Percentiles rank a stretch among this genome's conserved stretches.
Evolutionary conservation across 2,113 vertebrate species (phyloP).

Genomic region (Scolopax mira): DNA sequence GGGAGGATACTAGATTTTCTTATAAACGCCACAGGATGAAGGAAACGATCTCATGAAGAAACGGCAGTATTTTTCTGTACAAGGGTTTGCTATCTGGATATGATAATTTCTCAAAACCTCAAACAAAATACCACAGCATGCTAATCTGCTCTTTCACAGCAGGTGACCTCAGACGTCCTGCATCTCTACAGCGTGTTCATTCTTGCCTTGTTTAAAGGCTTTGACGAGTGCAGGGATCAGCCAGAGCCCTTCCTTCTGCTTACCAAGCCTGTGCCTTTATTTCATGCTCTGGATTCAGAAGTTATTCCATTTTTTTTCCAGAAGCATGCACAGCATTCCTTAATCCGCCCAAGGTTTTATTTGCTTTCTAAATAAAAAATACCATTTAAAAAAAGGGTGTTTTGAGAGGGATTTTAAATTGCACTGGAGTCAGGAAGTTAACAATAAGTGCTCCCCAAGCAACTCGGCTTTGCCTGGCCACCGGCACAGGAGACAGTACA

Average conservation of each 20-base stretch:
- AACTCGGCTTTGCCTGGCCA: neutral
- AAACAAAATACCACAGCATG: conserved; percentile 42
- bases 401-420: neutral
- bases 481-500: neutral
- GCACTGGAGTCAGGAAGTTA: neutral
- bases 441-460: neutral
- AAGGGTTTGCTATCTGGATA: neutral
- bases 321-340: neutral
- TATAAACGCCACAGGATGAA: neutral
- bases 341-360: neutral
- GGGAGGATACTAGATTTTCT: neutral
- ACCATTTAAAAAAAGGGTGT: neutral
- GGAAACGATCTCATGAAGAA: neutral
- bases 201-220: conserved; percentile 27
- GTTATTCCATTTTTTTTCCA: neutral
- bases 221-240: neutral
- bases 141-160: conserved; percentile 33
- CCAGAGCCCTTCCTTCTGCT: neutral
- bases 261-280: neutral
- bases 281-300: neutral
- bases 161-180: conserved; percentile 27
- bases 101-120: conserved; percentile 3
- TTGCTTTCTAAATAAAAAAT: neutral
- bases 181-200: neutral
- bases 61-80: neutral